Evolutionary conservation across 2,113 vertebrate species (phyloP), one percentile per base, ranked within the genome.

Genomic region (Lasiurus cinereus): DNA sequence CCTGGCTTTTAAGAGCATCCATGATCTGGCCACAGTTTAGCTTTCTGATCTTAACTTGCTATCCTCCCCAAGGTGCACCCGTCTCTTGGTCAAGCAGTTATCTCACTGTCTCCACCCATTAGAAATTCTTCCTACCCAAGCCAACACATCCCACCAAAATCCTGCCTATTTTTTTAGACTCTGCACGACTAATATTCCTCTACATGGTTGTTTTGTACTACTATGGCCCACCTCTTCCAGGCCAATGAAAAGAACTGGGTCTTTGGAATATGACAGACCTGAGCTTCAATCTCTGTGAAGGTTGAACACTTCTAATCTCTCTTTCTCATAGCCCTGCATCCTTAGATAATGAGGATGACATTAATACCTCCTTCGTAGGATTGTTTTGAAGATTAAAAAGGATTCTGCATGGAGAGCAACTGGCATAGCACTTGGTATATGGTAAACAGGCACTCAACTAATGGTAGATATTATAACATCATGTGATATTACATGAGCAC

Each of bases 221-320:
- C 6, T 46, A 22, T 21, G 7, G 31, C 13, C 50, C 4, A 39
- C 22, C 22, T 39, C 24, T 4, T 48, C 19, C 33, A 79, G 66
- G 46, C 39, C 52, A 31, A 62, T 62, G 19, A 54, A 69, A 93
- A 87, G n/a, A 93, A 78, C 54, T 1, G 19, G 62, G 76, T 39
- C 54, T 94, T 64, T 91, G 50, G 76, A 77, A 29, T 54, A 43
- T 14, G 82, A 78, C 29, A 73, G 18, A 78, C 6, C 13, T 54
- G 14, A 78, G 39, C 79, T 78, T 48, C 80, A 19, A 67, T 50
- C 54, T 96, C 64, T 79, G 39, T 46, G n/a, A 70, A 83, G 83
- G 16, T 0, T 69, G n/a, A 94, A 31, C 7, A 50, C n/a, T 3
- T 79, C 86, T 62, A 78, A 83, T 4, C 29, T 67, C 66, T 27